Base-by-base conservation (phyloP, 2,888 invertebrate genomes). In the Nymphalis c-album region DNA sequence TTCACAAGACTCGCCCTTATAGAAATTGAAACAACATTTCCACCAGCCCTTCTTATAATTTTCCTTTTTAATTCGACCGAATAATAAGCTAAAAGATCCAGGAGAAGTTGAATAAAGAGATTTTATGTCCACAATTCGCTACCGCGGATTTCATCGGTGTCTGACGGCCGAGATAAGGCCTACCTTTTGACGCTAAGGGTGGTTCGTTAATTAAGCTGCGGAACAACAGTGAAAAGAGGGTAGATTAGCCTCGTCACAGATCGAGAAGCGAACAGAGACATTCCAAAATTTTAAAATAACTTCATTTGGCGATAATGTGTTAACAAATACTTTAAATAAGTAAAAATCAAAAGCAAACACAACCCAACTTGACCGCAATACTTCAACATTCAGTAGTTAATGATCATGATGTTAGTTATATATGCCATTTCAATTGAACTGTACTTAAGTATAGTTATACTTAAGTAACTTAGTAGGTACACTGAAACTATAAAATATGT, bases 151-250 rank as follows among this genome's bases (percentile, higher is more conserved):
- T 73, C 75, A 73, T 73, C 71, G 75, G 71, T 68, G 73, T 74
- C 76, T 76, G 75, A 73, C 71, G 71, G 68, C 67, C 73, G 74
- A 75, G 76, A 76, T 75, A 76, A 76, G 72, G 73, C 74, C 71
- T 68, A 73, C 72, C 73, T 73, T 74, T 74, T 64, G 73, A 70
- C 73, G 69, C 73, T 74, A 71, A 69, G 76, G 73, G 71, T 71
- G 73, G 71, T 72, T 71, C 74, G 72, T 74, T 75, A 76, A 75
- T 76, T 76, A 77, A 76, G 73, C 74, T 70, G 73, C 71, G 71
- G 68, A 71, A 71, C 71, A 72, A 68, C 74, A 73, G 69, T 73
- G 69, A 75, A 74, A 75, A 71, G 73, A 72, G 75, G 72, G 73
- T 69, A 73, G 74, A 74, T 75, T 75, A 76, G 73, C 64, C 71